Percentiles rank a stretch among this genome's conserved stretches.
Conservation (phyloP, 2,888 invertebrate genomes). For the Ophion ventricosus region DNA sequence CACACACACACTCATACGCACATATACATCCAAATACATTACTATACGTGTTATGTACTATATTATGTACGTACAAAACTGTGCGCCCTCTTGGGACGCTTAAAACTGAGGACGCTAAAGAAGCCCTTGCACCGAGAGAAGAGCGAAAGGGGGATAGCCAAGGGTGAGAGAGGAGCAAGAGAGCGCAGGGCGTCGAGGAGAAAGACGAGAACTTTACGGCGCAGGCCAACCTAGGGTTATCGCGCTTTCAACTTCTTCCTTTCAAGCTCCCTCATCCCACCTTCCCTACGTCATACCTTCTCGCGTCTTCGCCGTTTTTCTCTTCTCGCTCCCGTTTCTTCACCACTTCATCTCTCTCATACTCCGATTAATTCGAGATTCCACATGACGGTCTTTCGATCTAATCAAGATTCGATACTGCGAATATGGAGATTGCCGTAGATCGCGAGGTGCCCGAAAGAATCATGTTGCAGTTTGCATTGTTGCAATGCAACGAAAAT, state of each 20-base stretch:
- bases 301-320: slow-evolving; percentile 43
- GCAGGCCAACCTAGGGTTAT: slow-evolving; percentile 56
- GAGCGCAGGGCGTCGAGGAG: slow-evolving; percentile 1
- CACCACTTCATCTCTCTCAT: neutral
- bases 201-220: slow-evolving; percentile 47
- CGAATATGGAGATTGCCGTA: too few relatives aligned
- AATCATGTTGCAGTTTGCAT: too few relatives aligned
- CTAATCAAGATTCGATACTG: too few relatives aligned
- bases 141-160: slow-evolving; percentile 9
- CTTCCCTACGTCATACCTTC: slow-evolving; percentile 6
- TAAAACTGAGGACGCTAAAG: slow-evolving; percentile 51
- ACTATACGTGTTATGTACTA: slow-evolving; percentile 27
- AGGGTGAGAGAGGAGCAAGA: slow-evolving; percentile 25
- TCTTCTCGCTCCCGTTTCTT: slow-evolving; percentile 42
- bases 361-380: neutral
- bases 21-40: slow-evolving; percentile 17
- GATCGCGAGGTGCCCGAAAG: too few relatives aligned
- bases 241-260: slow-evolving; percentile 56
- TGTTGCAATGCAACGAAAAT: too few relatives aligned
- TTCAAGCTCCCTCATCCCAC: neutral
- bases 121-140: slow-evolving; percentile 19
- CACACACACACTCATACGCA: slow-evolving; percentile 19
- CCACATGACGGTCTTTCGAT: too few relatives aligned
- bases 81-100: slow-evolving; percentile 40
- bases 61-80: slow-evolving; percentile 49